Conservation (phyloP, 1,140 invertebrate species). For the Platyscapa corneri region DNA sequence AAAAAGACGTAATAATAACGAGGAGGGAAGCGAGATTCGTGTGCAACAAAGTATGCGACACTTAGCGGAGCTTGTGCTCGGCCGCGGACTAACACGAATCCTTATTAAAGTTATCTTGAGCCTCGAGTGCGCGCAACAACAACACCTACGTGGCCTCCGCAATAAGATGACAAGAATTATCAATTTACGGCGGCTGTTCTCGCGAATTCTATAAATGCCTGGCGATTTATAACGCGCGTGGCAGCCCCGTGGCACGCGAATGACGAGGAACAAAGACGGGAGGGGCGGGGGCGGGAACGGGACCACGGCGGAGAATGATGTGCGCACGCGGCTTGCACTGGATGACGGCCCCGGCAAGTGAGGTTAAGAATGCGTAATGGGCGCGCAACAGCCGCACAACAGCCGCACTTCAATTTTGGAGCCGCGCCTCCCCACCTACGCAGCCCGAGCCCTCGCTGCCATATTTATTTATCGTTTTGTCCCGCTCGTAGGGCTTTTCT, state of each 20-base stretch:
- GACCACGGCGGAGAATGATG: not conserved
- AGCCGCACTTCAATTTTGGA: constrained; percentile 36
- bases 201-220: constrained; percentile 42
- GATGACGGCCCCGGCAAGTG: constrained; percentile 1
- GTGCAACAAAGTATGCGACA: constrained; percentile 18
- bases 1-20: not conserved
- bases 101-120: constrained; percentile 26
- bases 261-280: not conserved
- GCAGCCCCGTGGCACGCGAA: not conserved
- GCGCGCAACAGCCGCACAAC: not conserved
- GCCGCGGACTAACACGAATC: not conserved
- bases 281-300: not conserved
- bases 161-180: constrained; percentile 31
- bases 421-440: not conserved
- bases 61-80: not conserved
- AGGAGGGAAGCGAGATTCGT: not conserved
- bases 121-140: constrained; percentile 1
- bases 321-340: not conserved
- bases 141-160: constrained; percentile 9
- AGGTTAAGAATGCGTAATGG: constrained; percentile 56
- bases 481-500: constrained; percentile 8
- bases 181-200: constrained; percentile 37
- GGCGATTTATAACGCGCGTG: constrained; percentile 33
- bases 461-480: constrained; percentile 47
- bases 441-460: not conserved